Evolutionary conservation across 2,888 invertebrate species (phyloP).

Genomic region (Ophion costatus): DNA sequence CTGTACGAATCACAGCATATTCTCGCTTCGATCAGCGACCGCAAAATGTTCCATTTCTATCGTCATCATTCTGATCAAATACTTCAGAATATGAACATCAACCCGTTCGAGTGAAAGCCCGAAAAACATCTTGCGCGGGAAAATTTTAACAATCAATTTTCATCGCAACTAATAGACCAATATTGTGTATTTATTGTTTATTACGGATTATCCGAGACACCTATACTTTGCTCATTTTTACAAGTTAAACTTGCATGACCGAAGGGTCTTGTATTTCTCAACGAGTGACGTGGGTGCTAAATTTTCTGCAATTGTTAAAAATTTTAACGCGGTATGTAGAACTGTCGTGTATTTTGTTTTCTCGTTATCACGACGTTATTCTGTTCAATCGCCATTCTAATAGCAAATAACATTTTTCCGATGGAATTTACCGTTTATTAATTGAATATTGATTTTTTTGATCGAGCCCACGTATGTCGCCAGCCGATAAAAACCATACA

Average conservation of each 20-base stretch:
- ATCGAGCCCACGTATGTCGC: no score
- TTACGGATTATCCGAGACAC: background rate
- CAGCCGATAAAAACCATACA: no score
- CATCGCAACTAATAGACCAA: background rate
- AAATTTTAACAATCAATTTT: background rate
- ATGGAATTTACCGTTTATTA: no score
- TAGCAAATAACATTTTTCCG: no score
- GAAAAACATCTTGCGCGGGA: background rate
- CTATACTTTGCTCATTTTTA: background rate
- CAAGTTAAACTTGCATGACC: background rate
- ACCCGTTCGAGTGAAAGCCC: background rate
- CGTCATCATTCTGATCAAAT: no score
- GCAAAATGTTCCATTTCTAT: slow-evolving; percentile 3
- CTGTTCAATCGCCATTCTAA: no score
- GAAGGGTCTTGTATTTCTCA: background rate
- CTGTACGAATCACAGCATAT: slow-evolving; percentile 52
- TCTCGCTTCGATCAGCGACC: slow-evolving; percentile 46
- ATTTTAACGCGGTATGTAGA: no score
- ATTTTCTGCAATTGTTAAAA: no score
- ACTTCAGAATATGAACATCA: background rate
- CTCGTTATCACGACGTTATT: no score
- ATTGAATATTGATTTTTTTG: no score
- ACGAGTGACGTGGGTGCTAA: no score
- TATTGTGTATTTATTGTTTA: background rate
- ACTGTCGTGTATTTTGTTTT: no score